Base-by-base conservation (phyloP, 1,140 invertebrate species). In the Tetragnatha versicolor region DNA sequence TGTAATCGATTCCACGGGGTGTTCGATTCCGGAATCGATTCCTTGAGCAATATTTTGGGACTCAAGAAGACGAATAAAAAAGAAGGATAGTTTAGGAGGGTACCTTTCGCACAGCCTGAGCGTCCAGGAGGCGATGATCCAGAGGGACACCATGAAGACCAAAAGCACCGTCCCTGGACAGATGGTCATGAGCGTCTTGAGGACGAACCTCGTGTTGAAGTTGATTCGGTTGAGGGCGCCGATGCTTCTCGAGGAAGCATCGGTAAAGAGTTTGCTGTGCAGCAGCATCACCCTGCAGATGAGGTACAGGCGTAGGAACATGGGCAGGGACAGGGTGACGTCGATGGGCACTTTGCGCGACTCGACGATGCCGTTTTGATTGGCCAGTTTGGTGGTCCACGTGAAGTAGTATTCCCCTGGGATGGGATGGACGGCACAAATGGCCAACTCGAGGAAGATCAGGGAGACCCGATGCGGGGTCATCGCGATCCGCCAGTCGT, bases 401-500 rank as follows among this genome's bases (percentile, higher is more conserved):
- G 91, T 90, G 89, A 99, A 99, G 84, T 92, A 92, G 86, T 98
- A 96, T 87, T 97, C 91, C 63, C 97, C 96, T 22, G 98, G 98
- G 84, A 99, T 93, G 47, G 97, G 97, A 88, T 99, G 97, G 82
- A 99, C 91, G 82, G 95, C 95, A 88, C 98, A 99, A 84, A 99
- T 94, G 79, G 92, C 86, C 81, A 99, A 89, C 88, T 99, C 98
- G 82, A 98, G 89, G 37, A 91, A 89, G 84, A 99, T 96, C 88
- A 98, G 95, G 82, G 91, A 90, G 87, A 96, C 94, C 86, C 96
- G 89, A 88, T 96, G 93, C 92, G 94, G 97, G 76, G 97, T 99
- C 92, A 99, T 97, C 81, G 98, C 97, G 88, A 99, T 99, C 85
- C 97, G 90, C 98, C 98, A 99, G 89, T 99, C 98, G 87, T 99